Base-by-base conservation (phyloP, 1,140 invertebrate genomes). In the Heliconius nattereri region DNA sequence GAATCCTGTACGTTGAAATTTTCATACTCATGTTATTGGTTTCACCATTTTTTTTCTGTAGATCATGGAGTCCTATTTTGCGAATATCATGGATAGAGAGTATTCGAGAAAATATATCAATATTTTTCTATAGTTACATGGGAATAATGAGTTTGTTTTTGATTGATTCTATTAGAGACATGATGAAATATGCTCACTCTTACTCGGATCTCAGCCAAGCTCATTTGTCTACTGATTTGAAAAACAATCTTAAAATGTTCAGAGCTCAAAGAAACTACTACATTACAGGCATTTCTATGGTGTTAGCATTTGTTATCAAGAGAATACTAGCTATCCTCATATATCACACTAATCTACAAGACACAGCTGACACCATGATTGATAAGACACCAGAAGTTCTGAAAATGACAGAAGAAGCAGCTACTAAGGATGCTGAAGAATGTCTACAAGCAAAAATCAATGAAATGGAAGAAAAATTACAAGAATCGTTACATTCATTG, bases 341-440 rank as follows among this genome's bases (percentile, higher is more conserved):
- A 29, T 13, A 26, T 11, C 60, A 66, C n/a, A 26, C n/a, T n/a
- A 13, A 29, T 66, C 23, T 66, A 11, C 60, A 66, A 66, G 60
- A 66, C 7, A 66, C 60, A 13, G n/a, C n/a, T 66, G 60, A 66
- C 60, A 26, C 9, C 23, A 66, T 66, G 23, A 66, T 66, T 66
- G 57, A n/a, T 13, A 66, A 26, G 23, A 66, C 57, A 66, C 57
- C 29, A 29, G 57, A 66, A 66, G 57, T 66, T 66, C 13, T 66
- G 13, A 66, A 29, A 29, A 66, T 66, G 60, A 66, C 60, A 26
- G 60, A 26, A 66, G 60, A 66, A 66, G 60, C 60, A 26, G 60
- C 60, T 29, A 66, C 26, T 29, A 26, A 26, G 5, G 60, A 66
- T 29, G 60, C 60, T 29, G 60, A 66, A 66, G 26, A 66, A 26